A percentile compares a stretch with the other conserved stretches of the same genome.
phyloP scores from a whole-genome alignment of 2,888 invertebrate species.

The Monopis laevigella region DNA sequence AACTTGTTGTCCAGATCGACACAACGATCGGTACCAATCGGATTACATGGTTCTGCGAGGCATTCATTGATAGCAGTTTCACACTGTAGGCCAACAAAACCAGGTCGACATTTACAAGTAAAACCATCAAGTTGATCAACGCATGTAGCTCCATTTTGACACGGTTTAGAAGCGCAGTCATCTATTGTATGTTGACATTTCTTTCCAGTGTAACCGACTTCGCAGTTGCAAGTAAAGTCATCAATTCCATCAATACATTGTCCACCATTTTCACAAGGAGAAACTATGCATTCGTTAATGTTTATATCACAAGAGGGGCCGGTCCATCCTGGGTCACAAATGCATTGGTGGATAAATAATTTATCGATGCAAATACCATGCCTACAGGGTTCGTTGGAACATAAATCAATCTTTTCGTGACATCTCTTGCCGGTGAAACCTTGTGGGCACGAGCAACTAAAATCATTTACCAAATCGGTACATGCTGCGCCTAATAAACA shows the following conservation, averaged over 20 bases:
- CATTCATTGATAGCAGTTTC: constrained; percentile 95
- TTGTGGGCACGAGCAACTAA: constrained; percentile 90
- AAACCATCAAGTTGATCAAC: constrained; percentile 90
- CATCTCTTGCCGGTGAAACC: constrained; percentile 97
- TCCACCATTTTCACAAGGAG: constrained; percentile 93
- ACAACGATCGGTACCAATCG: constrained; percentile 89
- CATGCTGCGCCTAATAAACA: constrained; percentile 91
- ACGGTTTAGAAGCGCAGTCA: constrained; percentile 89
- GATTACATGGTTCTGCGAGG: constrained; percentile 88
- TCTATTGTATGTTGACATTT: constrained; percentile 93
- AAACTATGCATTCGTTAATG: constrained; percentile 88
- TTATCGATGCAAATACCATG: constrained; percentile 94
- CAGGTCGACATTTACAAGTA: constrained; percentile 91
- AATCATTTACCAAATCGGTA: constrained; percentile 94
- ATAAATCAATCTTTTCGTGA: constrained; percentile 93
- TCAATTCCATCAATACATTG: constrained; percentile 89
- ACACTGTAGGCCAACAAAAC: constrained; percentile 91
- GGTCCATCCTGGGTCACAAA: constrained; percentile 93
- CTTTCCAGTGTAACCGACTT: constrained; percentile 94
- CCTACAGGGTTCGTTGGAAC: constrained; percentile 88
- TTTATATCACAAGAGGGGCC: constrained; percentile 88
- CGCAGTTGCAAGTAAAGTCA: constrained; percentile 88
- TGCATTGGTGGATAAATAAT: constrained; percentile 85
- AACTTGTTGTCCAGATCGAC: constrained; percentile 89
- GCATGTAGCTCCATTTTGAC: constrained; percentile 92